Conservation (phyloP, 2,797 vertebrate species). For the Oreochromis grahami region DNA sequence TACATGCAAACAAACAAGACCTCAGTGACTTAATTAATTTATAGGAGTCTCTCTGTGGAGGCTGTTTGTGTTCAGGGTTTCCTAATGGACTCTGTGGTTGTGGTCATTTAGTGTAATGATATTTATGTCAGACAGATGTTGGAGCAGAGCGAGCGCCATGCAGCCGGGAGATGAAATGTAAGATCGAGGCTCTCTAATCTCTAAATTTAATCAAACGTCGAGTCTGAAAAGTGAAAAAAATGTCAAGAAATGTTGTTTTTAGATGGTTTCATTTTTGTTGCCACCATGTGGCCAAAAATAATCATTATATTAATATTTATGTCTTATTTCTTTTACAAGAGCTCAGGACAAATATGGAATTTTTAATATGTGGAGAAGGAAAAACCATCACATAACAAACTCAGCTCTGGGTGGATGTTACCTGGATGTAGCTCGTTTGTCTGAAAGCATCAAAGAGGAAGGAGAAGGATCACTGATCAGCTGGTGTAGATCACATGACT, state of each 20-base stretch:
- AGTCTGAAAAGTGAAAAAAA: neutral
- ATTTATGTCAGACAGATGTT: neutral
- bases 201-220: accelerated
- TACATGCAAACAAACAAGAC: neutral
- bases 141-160: neutral
- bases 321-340: neutral
- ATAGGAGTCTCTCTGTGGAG: neutral
- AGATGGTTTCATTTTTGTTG: neutral
- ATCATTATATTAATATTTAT: neutral
- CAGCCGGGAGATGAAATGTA: neutral
- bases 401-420: neutral
- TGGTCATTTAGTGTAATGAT: constrained; percentile 32
- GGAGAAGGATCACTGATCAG: neutral
- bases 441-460: neutral
- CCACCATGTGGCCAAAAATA: neutral
- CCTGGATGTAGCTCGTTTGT: neutral
- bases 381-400: neutral
- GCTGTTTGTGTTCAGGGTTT: neutral
- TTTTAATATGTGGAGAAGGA: neutral
- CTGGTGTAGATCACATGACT: neutral
- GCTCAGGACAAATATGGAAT: neutral
- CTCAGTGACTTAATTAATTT: neutral
- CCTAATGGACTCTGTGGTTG: constrained; percentile 44
- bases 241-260: neutral
- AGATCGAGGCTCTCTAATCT: neutral